These are phyloP conservation scores for Apteryx owenii DNA, from an alignment of 2,113 vertebrate genomes.

Conservation along the genomic window DNA sequence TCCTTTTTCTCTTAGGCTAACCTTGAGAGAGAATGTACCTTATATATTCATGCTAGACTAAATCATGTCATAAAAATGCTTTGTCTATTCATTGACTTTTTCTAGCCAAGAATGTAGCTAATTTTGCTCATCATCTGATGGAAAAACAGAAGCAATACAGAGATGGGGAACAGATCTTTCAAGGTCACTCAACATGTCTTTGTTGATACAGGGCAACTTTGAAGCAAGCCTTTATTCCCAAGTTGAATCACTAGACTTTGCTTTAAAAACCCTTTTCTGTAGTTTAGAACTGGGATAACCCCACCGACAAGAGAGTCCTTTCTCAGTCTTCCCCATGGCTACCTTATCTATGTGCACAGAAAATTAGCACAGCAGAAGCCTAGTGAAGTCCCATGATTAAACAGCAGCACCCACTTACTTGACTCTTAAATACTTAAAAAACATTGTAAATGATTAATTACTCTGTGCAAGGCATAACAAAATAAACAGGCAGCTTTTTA, in stretches of 20 bases:
- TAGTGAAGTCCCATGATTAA: constrained; percentile 19
- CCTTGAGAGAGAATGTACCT: constrained; percentile 27
- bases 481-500: constrained; percentile 47
- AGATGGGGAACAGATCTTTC: background rate
- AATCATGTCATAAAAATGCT: constrained; percentile 37
- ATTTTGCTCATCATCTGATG: background rate
- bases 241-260: constrained; percentile 2
- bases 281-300: constrained; percentile 8
- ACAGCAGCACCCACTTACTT: constrained; percentile 16
- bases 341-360: background rate
- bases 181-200: background rate
- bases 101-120: constrained; percentile 20
- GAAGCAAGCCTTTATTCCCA: background rate
- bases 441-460: constrained; percentile 64
- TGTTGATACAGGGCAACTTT: background rate
- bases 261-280: background rate
- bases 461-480: constrained; percentile 26
- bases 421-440: constrained; percentile 63
- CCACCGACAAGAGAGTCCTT: background rate
- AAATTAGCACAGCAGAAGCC: background rate
- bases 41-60: background rate
- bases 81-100: background rate
- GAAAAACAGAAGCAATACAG: constrained; percentile 5
- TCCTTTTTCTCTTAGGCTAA: background rate
- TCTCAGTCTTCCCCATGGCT: background rate